phyloP scores from a whole-genome alignment of 2,113 vertebrate species.

The Heliornis fulica region DNA sequence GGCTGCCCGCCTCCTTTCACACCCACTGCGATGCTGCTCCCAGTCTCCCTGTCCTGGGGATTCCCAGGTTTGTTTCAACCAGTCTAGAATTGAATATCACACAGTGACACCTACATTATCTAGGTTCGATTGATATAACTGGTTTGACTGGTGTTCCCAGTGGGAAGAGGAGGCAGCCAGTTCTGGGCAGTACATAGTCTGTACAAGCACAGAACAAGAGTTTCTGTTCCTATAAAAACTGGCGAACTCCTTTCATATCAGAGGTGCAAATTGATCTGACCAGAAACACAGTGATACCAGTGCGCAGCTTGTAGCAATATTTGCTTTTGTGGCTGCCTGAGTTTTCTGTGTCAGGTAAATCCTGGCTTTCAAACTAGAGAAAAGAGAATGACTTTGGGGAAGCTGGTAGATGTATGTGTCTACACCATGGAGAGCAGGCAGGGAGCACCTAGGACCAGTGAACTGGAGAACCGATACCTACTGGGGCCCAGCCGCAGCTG shows the following conservation, averaged over 20 bases:
- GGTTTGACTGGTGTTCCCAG: not conserved
- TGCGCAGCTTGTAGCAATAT: not conserved
- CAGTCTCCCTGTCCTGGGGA: not conserved
- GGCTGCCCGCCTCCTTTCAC: not conserved
- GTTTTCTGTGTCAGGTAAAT: not conserved
- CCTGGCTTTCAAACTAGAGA: not conserved
- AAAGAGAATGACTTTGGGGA: not conserved
- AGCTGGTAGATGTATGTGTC: not conserved
- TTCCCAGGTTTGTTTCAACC: not conserved
- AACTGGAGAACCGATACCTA: not conserved
- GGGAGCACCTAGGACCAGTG: not conserved
- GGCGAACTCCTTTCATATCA: not conserved
- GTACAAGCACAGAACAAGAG: not conserved
- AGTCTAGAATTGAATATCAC: not conserved
- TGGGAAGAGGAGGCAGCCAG: not conserved
- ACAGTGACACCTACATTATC: not conserved
- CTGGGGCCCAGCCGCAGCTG: not conserved
- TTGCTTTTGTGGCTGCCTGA: not conserved
- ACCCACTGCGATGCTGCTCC: accelerated
- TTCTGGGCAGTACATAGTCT: not conserved
- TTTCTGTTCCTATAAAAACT: not conserved
- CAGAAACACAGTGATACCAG: not conserved
- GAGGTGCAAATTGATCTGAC: not conserved
- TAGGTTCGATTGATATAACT: not conserved
- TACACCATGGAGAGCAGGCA: not conserved